A percentile compares a stretch with the other conserved stretches of the same genome.
phyloP scores from a whole-genome alignment of 2,113 vertebrate species.

The Physeter macrocephalus region DNA sequence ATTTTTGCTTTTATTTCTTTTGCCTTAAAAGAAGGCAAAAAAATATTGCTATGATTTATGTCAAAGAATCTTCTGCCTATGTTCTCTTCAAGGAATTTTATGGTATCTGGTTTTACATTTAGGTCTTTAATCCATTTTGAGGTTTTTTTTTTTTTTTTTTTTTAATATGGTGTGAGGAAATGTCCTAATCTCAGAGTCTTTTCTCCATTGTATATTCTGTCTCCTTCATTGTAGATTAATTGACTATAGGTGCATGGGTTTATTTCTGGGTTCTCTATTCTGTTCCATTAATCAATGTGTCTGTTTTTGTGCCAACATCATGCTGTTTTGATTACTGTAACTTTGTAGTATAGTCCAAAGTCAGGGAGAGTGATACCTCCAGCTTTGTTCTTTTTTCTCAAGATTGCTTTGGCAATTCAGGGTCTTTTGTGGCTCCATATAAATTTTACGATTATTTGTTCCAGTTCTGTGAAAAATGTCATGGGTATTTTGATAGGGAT shows the following conservation, averaged over 20 bases:
- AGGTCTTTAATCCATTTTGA: background rate
- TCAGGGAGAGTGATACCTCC: background rate
- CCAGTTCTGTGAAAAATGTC: background rate
- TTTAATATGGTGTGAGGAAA: background rate
- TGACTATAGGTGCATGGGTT: background rate
- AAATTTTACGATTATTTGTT: background rate
- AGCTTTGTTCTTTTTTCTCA: background rate
- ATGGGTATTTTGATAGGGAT: background rate
- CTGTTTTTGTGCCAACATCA: background rate
- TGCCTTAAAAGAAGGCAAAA: too few relatives aligned
- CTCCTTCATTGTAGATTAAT: background rate
- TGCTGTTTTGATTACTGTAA: background rate
- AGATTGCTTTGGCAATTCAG: background rate
- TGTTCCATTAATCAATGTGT: background rate
- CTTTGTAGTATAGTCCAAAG: background rate
- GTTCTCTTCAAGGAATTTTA: background rate
- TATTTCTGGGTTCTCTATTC: background rate
- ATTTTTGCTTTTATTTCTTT: too few relatives aligned
- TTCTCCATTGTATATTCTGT: background rate
- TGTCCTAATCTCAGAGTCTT: background rate
- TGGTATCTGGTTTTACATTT: background rate
- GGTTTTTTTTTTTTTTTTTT: background rate
- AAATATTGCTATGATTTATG: too few relatives aligned
- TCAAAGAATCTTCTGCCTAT: too few relatives aligned
- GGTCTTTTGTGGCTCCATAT: background rate